Conservation (phyloP, 2,797 vertebrate genomes). For the Propithecus perrieri region DNA sequence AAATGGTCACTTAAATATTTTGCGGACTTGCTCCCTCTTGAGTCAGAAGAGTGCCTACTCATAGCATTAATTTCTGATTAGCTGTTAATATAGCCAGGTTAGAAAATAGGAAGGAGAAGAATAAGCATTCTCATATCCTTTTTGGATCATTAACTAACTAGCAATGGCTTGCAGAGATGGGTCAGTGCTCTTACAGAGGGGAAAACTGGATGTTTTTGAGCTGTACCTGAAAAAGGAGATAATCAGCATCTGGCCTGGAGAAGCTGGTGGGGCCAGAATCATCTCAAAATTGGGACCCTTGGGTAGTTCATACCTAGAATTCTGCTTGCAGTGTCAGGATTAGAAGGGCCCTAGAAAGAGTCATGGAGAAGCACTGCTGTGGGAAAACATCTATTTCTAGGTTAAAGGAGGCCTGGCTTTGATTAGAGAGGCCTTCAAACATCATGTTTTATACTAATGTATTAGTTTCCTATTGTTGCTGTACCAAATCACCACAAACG, state of each 20-base stretch:
- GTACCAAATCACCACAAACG: neutral
- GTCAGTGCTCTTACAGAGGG: neutral
- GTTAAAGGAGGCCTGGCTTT: neutral
- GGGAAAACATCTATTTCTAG: neutral
- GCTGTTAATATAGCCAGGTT: conserved; percentile 46
- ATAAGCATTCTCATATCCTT: neutral
- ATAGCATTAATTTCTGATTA: conserved; percentile 55
- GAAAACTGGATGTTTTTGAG: neutral
- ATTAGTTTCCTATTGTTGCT: neutral
- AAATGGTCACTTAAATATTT: conserved; percentile 25
- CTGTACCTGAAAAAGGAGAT: neutral
- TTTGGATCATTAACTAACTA: neutral
- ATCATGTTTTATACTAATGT: neutral
- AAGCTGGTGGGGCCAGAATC: neutral
- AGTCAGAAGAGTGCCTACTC: conserved; percentile 29
- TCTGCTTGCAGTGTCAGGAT: neutral
- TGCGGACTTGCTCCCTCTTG: conserved; percentile 47
- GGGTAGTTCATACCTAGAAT: neutral
- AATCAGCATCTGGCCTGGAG: neutral
- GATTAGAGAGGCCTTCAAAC: neutral
- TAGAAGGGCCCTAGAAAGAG: neutral
- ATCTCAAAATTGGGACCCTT: neutral
- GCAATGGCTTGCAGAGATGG: neutral
- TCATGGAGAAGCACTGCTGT: neutral
- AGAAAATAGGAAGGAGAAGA: conserved; percentile 16